Conservation (phyloP, 2,888 invertebrate species). For the Gortyna flavago region DNA sequence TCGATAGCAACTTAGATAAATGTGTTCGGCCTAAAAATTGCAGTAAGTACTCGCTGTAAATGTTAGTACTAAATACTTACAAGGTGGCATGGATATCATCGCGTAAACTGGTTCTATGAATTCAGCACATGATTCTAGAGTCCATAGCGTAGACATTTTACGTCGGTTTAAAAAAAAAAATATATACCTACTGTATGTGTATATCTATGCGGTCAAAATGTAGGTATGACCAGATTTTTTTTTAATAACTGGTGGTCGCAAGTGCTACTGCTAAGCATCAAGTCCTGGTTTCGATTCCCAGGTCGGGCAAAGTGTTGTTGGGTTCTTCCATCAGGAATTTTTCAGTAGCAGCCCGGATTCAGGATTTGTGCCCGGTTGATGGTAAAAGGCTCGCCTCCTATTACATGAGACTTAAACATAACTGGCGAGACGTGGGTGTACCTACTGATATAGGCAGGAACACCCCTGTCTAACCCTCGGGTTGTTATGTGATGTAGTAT, state of each 20-base stretch:
- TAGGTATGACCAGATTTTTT: no score
- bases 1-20: constrained; percentile 48
- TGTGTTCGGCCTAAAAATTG: constrained; percentile 56
- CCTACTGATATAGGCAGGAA: background rate
- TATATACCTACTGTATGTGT: no score
- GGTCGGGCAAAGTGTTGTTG: background rate
- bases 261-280: background rate
- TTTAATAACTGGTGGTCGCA: no score
- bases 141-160: background rate
- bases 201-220: no score
- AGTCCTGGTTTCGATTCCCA: background rate
- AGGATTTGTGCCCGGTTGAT: background rate
- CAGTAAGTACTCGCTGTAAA: constrained; percentile 32
- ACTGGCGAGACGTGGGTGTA: no score
- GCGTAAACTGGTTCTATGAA: background rate
- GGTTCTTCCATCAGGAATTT: background rate
- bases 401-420: no score
- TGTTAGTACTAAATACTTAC: background rate
- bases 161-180: no score
- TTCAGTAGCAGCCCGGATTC: no score
- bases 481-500: no score
- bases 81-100: background rate
- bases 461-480: background rate
- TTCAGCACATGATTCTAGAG: background rate
- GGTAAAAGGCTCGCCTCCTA: background rate